Conservation (phyloP, 2,113 vertebrate genomes). For the Struthidea cinerea region DNA sequence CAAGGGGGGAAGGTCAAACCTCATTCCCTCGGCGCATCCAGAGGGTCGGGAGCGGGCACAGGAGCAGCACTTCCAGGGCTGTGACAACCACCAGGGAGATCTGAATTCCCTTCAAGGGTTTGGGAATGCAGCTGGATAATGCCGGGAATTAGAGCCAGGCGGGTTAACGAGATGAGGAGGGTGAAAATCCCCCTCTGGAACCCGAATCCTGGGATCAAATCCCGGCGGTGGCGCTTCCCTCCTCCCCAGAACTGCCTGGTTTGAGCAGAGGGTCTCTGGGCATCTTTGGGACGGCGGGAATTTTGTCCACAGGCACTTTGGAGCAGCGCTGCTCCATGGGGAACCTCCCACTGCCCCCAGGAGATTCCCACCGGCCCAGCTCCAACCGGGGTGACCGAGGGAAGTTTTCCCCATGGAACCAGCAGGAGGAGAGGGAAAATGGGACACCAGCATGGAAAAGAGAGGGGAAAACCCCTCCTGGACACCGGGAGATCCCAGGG, state of each 20-base stretch:
- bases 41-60: not conserved
- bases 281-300: not conserved
- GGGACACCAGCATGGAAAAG: not conserved
- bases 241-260: not conserved
- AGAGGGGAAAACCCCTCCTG: not conserved
- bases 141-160: not conserved
- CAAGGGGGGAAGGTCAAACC: not conserved
- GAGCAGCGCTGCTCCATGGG: not conserved
- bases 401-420: not conserved
- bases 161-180: not conserved
- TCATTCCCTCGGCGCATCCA: not conserved
- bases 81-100: not conserved
- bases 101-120: not conserved
- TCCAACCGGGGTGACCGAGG: accelerated
- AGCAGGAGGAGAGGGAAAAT: not conserved
- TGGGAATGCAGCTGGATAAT: not conserved
- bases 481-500: not conserved
- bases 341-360: not conserved
- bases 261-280: not conserved
- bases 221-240: accelerated
- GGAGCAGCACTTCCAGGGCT: not conserved
- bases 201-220: not conserved
- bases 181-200: not conserved
- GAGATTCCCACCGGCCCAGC: not conserved
- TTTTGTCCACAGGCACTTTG: not conserved